A percentile compares a stretch with the other conserved stretches of the same genome.
phyloP scores from a whole-genome alignment of 2,113 vertebrate genomes.

The Thamnaconus septentrionalis region DNA sequence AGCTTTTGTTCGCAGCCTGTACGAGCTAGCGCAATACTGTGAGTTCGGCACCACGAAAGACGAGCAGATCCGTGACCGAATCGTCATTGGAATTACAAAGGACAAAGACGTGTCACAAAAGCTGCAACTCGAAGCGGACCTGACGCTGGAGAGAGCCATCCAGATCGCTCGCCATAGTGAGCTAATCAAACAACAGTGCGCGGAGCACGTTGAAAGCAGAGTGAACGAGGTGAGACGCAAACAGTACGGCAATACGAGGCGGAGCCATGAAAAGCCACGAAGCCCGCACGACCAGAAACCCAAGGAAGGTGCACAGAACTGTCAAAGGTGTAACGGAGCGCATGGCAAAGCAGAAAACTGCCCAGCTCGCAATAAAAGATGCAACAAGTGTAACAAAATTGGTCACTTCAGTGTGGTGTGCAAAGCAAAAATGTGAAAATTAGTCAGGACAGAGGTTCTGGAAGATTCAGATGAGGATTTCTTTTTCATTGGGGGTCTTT shows the following conservation, averaged over 20 bases:
- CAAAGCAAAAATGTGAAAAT: background rate
- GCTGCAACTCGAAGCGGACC: too few species aligned
- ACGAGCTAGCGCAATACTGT: slow-evolving; percentile 1
- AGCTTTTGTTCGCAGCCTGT: background rate
- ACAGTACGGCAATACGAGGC: background rate
- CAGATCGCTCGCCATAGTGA: background rate
- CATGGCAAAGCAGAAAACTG: background rate
- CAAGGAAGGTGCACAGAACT: too few species aligned
- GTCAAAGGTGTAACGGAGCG: too few species aligned
- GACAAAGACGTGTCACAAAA: slow-evolving; percentile 1
- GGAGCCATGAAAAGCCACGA: background rate
- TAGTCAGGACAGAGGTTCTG: background rate
- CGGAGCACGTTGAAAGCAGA: background rate
- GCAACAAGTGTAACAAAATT: background rate
- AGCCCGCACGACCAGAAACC: background rate
- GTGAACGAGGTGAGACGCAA: background rate
- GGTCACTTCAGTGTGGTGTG: background rate
- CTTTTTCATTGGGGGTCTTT: background rate
- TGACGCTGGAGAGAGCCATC: background rate
- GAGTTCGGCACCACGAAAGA: slow-evolving; percentile 1
- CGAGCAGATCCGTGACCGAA: slow-evolving; percentile 2
- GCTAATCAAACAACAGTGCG: background rate
- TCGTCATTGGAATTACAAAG: slow-evolving; percentile 2
- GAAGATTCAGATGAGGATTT: background rate
- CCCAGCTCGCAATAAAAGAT: background rate